phyloP scores from a whole-genome alignment of 2,888 invertebrate species.

The Sminthurides aquaticus region DNA sequence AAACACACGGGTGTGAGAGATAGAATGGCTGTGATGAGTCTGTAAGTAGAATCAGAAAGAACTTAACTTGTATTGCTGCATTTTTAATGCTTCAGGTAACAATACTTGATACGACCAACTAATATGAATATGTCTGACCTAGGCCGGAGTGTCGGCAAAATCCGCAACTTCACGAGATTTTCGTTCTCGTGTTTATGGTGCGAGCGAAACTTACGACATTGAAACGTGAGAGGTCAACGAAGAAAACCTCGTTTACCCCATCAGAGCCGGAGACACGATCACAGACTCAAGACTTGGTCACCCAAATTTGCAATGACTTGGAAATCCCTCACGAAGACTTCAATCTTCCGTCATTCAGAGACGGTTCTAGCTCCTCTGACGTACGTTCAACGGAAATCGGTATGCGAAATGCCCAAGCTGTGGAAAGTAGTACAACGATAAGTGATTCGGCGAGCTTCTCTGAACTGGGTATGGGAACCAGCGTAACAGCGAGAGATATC shows the following conservation, averaged over 20 bases:
- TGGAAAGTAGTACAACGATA: too few species aligned
- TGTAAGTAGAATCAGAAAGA: constrained; percentile 45
- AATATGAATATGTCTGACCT: too few species aligned
- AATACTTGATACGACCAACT: too few species aligned
- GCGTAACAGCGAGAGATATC: background rate
- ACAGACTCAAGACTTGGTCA: too few species aligned
- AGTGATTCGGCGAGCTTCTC: background rate
- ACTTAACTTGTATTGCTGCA: too few species aligned
- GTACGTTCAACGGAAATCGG: too few species aligned
- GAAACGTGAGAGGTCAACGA: constrained; percentile 33
- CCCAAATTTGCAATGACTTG: too few species aligned
- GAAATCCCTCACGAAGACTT: background rate
- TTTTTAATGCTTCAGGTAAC: too few species aligned
- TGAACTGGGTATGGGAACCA: background rate
- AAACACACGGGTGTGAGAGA: constrained; percentile 53
- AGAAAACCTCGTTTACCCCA: too few species aligned
- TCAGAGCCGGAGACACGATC: too few species aligned
- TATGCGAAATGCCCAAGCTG: too few species aligned
- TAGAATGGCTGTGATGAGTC: constrained; percentile 46
- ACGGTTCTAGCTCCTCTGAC: background rate
- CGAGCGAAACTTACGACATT: constrained; percentile 41
- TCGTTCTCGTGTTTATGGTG: constrained; percentile 42
- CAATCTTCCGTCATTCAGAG: background rate
- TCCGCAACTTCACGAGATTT: constrained; percentile 41
- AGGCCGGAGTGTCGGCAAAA: constrained; percentile 39